Base-by-base conservation (phyloP, 2,797 vertebrate species). In the Spinibarbus caldwelli region DNA sequence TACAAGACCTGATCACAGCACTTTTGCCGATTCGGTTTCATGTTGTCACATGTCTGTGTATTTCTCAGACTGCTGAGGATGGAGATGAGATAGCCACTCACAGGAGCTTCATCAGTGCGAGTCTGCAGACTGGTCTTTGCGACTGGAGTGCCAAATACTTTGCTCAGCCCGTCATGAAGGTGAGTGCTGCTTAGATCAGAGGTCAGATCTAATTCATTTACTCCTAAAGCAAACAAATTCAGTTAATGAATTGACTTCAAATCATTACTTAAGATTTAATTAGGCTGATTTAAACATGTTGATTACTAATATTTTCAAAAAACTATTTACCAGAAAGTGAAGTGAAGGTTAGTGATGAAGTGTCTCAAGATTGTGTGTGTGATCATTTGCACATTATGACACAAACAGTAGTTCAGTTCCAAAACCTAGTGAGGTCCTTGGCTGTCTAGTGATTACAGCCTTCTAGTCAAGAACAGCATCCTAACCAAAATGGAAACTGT, bases 101-200 rank as follows among this genome's bases (percentile, higher is more conserved):
- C 95, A 97, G 96, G 90, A 96, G 94, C 89, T 98, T 98, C 94
- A 95, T 97, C 88, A 96, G 96, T 0, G 92, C 96, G 3, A 86
- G 96, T 0, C 93, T 97, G 89, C 97, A 99, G 94, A 99, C 98
- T 0, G 98, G 98, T 0, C 96, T 99, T 88, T 98, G 98, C 0
- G 98, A 99, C 86, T 99, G 98, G 98, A 99, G 98, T 0, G 97
- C 97, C 78, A 99, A 99, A 85, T 99, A 99, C 85, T 99, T 99
- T 0, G 98, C 98, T n/a, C 98, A 99, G 90, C 97, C 98, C 0
- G 97, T 99, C 87, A 99, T 98, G 97, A 99, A 99, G 98, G 98
- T 98, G 26, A 52, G 70, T 23, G 45, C 7, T 23, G 9, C 29
- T 67, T 14, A 26, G 81, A 43, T 70, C 64, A 71, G 47, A 80